Base-by-base conservation (phyloP, 2,797 vertebrate genomes). In the Bufotes viridis region DNA sequence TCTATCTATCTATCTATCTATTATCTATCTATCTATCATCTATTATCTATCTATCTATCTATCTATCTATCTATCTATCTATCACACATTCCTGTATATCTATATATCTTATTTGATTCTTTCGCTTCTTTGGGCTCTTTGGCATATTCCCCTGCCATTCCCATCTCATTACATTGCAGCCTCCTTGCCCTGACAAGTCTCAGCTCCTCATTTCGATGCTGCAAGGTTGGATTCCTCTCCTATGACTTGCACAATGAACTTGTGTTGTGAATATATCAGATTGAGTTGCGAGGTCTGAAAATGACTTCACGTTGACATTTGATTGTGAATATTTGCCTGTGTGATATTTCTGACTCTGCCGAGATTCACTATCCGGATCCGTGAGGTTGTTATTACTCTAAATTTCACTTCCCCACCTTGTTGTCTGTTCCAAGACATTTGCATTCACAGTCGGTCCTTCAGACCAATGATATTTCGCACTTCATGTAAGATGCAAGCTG, bases 281-380 rank as follows among this genome's bases (percentile, higher is more conserved):
- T 88, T 72, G 76, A 57, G 42, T 72, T 85, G 83, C 60, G 26
- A 76, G 87, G 55, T 57, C 29, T 86, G 49, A 90, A 81, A 91
- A 63, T 53, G 63, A 55, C 87, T 79, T 26, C 14, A 58, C 51
- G 17, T 26, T 85, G 42, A 78, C 42, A 78, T 86, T 78, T 78
- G 49, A 63, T 74, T n/a, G 57, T 29, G 69, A 84, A 60, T 67
- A 84, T 84, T 75, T 78, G n/a, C 60, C 29, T 53, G 8, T 22
- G 12, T 24, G 22, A 24, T 24, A 78, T 13, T 55, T 78, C n/a
- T 2, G 1, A 34, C 15, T 78, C 12, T 22, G 8, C n/a, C 29
- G 15, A 63, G 72, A 53, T 22, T 55, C 58, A 12, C 26, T 79
- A 34, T 65, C n/a, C 24, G 69, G 60, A 14, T 4, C 7, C 7